phyloP scores from a whole-genome alignment of 2,113 vertebrate genomes.

The Fregata magnificens region DNA sequence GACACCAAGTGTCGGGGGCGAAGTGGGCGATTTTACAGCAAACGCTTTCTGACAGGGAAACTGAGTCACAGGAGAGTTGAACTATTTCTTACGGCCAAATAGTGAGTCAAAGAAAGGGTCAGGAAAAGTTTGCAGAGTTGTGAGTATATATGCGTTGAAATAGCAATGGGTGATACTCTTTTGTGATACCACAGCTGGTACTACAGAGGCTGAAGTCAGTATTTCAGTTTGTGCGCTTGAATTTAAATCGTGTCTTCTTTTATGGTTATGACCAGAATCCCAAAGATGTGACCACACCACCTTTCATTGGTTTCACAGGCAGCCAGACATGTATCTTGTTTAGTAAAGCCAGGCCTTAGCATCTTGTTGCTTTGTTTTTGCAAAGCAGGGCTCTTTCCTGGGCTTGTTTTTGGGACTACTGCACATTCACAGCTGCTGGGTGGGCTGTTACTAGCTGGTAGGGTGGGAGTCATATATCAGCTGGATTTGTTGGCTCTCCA shows the following conservation, averaged over 20 bases:
- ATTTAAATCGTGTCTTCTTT: not conserved
- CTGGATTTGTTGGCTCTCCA: not conserved
- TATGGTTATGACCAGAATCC: not conserved
- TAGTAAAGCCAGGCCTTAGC: not conserved
- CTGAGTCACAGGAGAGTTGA: not conserved
- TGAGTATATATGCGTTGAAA: not conserved
- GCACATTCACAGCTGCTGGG: not conserved
- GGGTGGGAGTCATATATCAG: not conserved
- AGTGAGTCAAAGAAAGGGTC: not conserved
- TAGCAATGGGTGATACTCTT: not conserved
- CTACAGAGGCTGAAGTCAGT: not conserved
- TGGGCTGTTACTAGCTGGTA: not conserved
- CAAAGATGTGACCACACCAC: not conserved
- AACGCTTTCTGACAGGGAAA: not conserved
- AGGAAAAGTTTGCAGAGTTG: not conserved
- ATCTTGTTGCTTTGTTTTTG: not conserved
- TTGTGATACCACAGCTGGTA: not conserved
- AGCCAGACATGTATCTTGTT: not conserved
- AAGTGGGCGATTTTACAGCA: not conserved
- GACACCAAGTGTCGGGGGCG: not conserved
- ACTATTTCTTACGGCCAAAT: not conserved
- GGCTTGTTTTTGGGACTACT: not conserved
- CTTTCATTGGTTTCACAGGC: not conserved
- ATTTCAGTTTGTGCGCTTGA: not conserved
- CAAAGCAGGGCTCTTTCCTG: not conserved